phyloP scores from a whole-genome alignment of 35 echinoderm and acorn worm genomes.

The Lytechinus pictus region DNA sequence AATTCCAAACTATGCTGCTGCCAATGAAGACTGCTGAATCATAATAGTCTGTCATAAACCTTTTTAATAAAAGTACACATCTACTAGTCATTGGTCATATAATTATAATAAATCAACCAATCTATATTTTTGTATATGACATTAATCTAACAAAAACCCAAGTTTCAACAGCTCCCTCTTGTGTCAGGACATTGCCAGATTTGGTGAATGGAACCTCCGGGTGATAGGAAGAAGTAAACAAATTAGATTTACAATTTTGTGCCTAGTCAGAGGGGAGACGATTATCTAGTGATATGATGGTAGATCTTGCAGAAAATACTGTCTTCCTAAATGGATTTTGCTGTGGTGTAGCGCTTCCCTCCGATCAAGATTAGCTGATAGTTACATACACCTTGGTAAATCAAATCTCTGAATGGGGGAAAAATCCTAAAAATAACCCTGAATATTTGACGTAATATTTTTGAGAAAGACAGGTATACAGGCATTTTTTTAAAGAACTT shows the following conservation, averaged over 20 bases:
- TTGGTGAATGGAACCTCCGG: neutral
- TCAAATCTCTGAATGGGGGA: neutral
- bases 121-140: too few species aligned
- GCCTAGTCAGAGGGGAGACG: neutral
- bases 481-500: too few species aligned
- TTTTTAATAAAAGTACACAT: too few species aligned
- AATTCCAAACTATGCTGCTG: too few species aligned
- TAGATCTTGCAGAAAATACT: neutral
- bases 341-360: neutral
- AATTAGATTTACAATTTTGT: neutral
- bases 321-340: neutral
- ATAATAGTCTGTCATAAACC: too few species aligned
- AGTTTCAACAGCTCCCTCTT: neutral
- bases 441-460: neutral
- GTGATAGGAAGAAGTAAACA: neutral
- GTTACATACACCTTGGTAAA: neutral
- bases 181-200: neutral
- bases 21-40: too few species aligned
- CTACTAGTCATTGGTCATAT: too few species aligned
- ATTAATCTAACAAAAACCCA: neutral
- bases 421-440: neutral
- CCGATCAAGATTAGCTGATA: neutral
- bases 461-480: too few species aligned
- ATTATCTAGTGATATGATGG: neutral
- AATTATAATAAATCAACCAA: too few species aligned